phyloP scores from a whole-genome alignment of 1,140 invertebrate species.

The Panagrolaimus sp. region DNA sequence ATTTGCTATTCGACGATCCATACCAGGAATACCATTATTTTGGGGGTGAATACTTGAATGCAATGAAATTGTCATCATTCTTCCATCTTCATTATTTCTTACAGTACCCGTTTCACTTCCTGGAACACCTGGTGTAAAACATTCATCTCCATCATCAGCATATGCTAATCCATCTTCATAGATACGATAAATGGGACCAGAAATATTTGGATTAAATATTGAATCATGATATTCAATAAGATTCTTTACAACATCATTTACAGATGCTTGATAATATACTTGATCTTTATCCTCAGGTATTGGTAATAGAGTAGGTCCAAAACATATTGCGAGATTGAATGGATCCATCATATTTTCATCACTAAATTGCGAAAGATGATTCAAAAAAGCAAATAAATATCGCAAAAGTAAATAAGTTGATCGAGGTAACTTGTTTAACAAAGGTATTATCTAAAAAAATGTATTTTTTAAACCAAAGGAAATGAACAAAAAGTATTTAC shows the following conservation, averaged over 20 bases:
- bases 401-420: slow-evolving; percentile 79
- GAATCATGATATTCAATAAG: slow-evolving; percentile 50
- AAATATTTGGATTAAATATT: slow-evolving; percentile 46
- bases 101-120: slow-evolving; percentile 5
- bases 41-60: not conserved
- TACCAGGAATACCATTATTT: not conserved
- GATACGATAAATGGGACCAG: slow-evolving; percentile 39
- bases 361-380: slow-evolving; percentile 84
- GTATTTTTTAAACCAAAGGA: not conserved
- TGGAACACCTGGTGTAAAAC: not conserved
- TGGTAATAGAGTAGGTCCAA: slow-evolving; percentile 91
- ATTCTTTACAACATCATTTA: slow-evolving; percentile 57
- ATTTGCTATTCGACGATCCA: slow-evolving; percentile 4
- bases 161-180: slow-evolving; percentile 1
- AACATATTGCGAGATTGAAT: slow-evolving; percentile 92
- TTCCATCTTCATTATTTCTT: not conserved
- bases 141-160: slow-evolving; percentile 2
- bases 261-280: slow-evolving; percentile 58
- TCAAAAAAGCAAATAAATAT: slow-evolving; percentile 89
- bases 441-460: slow-evolving; percentile 62
- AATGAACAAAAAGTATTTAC: slow-evolving; percentile 12
- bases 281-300: slow-evolving; percentile 89
- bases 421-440: slow-evolving; percentile 71
- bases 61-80: not conserved
- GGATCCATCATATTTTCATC: slow-evolving; percentile 98